Base-by-base conservation (phyloP, 1,140 invertebrate species). In the Drosophila equinoxialis region DNA sequence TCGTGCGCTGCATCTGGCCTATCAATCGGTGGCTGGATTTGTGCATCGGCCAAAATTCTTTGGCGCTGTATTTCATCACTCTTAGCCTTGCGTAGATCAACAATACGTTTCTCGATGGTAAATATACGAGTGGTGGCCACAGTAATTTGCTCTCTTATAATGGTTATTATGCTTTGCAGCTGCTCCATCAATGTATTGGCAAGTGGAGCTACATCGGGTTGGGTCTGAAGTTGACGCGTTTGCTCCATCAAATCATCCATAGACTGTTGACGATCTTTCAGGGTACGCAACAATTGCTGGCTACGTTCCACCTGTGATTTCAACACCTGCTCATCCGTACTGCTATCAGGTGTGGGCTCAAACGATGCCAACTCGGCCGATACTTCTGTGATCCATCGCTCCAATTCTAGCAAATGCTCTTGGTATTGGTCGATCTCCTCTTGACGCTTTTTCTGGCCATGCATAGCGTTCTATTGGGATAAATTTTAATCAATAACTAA, bases 371-470 rank as follows among this genome's bases (percentile, higher is more conserved):
- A 45, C 57, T 91, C 85, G 0, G 74, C 75, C 14, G 85, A 79
- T 6, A 90, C 92, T 84, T 70, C 91, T 84, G 92, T 85, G 14
- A 96, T 90, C 95, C 95, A 96, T 42, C 91, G 81, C 76, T 95
- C 95, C 0, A 95, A 93, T 81, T 95, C 94, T 39, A 93, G 93
- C 41, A 96, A 92, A 78, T 95, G 93, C 58, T 92, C 81, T 89
- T 94, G 94, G 74, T 96, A 96, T 42, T 93, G 75, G 20, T 93
- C 79, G 8, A 95, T 90, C 85, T 96, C 94, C 71, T 94, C 79
- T 33, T 93, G 91, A n/a, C 94, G 93, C 76, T 93, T 93, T 69
- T 93, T 92, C 74, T 94, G 93, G 0, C 90, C 90, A 61, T 92
- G 92, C 73, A 93, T 93, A 37, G 94, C 94, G 68, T 92, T 92